Evolutionary conservation across 2,888 invertebrate genomes (phyloP).

Genomic region (Adelognathus sp.): DNA sequence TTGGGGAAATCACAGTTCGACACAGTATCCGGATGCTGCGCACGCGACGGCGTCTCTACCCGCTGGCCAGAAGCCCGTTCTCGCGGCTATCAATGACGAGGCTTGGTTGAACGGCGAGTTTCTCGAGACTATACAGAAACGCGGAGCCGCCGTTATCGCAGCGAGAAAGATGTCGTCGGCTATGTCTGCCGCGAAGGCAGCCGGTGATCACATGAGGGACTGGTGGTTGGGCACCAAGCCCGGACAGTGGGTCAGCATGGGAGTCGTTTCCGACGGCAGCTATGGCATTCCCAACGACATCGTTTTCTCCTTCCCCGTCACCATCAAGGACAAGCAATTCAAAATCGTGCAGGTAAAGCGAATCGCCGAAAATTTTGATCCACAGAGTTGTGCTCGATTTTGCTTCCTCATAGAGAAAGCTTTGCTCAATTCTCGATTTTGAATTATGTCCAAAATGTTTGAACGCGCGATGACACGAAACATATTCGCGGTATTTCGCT

Average conservation of each 20-base stretch:
- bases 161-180: constrained; percentile 99
- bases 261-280: constrained; percentile 97
- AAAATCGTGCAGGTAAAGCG: constrained; percentile 87
- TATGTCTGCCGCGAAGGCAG: constrained; percentile 99
- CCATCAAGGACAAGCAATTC: constrained; percentile 90
- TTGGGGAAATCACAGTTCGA: constrained; percentile 99
- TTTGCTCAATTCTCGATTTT: no score
- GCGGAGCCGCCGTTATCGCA: constrained; percentile 98
- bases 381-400: not conserved
- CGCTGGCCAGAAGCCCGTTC: constrained; percentile 84
- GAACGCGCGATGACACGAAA: no score
- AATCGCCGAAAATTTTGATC: not conserved
- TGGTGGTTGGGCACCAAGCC: constrained; percentile 95
- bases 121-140: constrained; percentile 96
- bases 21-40: constrained; percentile 97
- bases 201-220: constrained; percentile 98
- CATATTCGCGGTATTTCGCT: no score
- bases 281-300: constrained; percentile 95
- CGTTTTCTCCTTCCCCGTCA: constrained; percentile 98
- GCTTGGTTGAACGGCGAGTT: constrained; percentile 91
- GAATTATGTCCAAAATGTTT: no score
- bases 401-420: no score
- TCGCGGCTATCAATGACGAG: constrained; percentile 90
- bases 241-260: constrained; percentile 96
- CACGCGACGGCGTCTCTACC: constrained; percentile 86